Conservation (phyloP, 2,888 invertebrate genomes). For the Brachypalpus laphriformis region DNA sequence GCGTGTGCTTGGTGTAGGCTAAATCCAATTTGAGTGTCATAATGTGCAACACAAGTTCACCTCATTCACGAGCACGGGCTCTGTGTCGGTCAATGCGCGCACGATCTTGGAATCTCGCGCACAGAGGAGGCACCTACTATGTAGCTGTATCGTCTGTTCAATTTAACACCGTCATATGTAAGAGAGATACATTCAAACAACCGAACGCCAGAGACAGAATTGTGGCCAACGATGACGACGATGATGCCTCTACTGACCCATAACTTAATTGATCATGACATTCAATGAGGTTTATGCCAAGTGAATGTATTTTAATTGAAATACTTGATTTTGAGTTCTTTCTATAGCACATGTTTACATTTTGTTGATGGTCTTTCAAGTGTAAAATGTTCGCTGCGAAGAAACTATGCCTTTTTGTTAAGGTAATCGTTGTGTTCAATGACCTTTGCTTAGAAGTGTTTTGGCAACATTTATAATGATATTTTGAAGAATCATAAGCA, state of each 20-base stretch:
- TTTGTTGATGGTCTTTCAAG: neutral
- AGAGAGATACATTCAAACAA: neutral
- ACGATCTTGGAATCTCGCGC: constrained; percentile 40
- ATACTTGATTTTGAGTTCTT: constrained; percentile 14
- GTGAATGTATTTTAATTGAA: constrained; percentile 45
- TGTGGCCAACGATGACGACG: constrained; percentile 22
- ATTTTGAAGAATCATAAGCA: neutral
- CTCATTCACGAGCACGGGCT: constrained; percentile 52
- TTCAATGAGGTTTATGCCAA: constrained; percentile 61
- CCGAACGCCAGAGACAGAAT: neutral
- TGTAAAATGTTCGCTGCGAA: neutral
- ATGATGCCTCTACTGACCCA: constrained; percentile 50
- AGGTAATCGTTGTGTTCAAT: neutral
- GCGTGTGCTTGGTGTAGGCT: constrained; percentile 13
- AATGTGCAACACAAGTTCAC: constrained; percentile 64
- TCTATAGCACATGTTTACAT: neutral
- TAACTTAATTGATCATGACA: constrained; percentile 72
- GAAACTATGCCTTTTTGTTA: neutral
- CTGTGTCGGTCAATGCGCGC: constrained; percentile 54
- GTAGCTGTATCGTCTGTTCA: constrained; percentile 5
- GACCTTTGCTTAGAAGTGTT: neutral
- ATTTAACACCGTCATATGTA: neutral
- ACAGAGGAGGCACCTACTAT: constrained; percentile 24
- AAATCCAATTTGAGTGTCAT: constrained; percentile 58
- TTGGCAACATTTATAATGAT: neutral